Evolutionary conservation across 2,113 vertebrate genomes (phyloP).

Genomic region (Cyanoliseus patagonus): DNA sequence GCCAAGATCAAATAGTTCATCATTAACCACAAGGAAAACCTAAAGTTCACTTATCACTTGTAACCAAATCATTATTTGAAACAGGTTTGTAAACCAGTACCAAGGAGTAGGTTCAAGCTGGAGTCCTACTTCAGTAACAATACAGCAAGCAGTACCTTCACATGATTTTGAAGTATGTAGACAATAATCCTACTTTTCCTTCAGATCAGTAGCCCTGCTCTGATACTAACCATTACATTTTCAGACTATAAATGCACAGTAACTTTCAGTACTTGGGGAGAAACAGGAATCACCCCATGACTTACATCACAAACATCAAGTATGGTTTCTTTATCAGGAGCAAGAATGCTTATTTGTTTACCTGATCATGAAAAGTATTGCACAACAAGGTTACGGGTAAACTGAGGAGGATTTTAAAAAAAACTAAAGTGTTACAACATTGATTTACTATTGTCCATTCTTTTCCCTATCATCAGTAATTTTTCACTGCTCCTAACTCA

Average conservation of each 20-base stretch:
- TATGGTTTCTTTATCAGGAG: background rate
- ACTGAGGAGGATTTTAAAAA: background rate
- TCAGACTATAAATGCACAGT: background rate
- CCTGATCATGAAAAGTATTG: background rate
- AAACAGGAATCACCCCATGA: background rate
- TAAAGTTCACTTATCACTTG: background rate
- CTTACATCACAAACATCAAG: background rate
- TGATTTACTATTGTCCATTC: background rate
- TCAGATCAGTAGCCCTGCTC: background rate
- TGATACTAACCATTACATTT: background rate
- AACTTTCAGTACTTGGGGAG: background rate
- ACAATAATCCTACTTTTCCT: background rate
- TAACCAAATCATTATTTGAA: background rate
- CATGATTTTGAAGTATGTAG: background rate
- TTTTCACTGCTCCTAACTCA: background rate
- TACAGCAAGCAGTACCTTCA: background rate
- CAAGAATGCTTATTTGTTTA: background rate
- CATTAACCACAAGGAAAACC: background rate
- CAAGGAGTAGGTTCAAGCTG: background rate
- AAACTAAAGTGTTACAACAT: background rate
- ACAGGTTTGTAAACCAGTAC: background rate
- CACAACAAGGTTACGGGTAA: background rate
- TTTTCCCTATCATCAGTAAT: background rate
- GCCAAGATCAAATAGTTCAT: background rate
- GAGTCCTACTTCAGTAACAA: background rate